Base-by-base conservation (phyloP, 2,113 vertebrate genomes). In the Colius striatus region DNA sequence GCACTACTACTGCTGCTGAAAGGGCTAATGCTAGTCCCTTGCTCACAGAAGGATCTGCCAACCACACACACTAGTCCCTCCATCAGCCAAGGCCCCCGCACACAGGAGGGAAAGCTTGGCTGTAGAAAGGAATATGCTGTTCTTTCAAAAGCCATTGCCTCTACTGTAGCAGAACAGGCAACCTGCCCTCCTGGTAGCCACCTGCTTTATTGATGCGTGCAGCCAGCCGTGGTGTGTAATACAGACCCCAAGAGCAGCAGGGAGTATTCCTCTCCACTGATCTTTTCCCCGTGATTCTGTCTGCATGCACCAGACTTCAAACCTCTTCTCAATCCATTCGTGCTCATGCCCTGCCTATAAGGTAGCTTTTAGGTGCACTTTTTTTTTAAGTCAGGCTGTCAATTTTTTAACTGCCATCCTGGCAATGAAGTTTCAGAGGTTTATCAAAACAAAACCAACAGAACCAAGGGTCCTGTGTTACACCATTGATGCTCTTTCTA, bases 171-270 rank as follows among this genome's bases (percentile, higher is more conserved):
- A 84, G 62, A 61, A 70, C 26, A 66, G 63, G 50, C 13, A 72
- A 30, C 14, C 34, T 75, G 57, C 84, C 73, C 73, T 61, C 13
- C 45, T 81, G 65, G 48, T 13, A 72, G 45, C 63, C 77, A 43
- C 43, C 34, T 23, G 5, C 36, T 58, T 22, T 4, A 22, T 47
- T 72, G 12, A 5, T 0, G 1, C 0, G 0, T 32, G 47, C 60
- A 75, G 61, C 73, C 68, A 74, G 60, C 55, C 55, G 2, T 10
- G 32, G 51, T 34, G 43, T 74, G 36, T 19, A 60, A 68, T 3
- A 38, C 1, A 54, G 63, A 73, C n/a, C 54, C 41, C 70, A 66
- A 51, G n/a, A 93, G 30, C 75, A 73, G 50, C 79, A 45, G 22
- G 34, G 17, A 81, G 41, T 53, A 2, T 90, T 96, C 68, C 82